Percentiles rank a stretch among this genome's conserved stretches.
phyloP scores from a whole-genome alignment of 2,797 vertebrate genomes.

The Sciaenops ocellatus region DNA sequence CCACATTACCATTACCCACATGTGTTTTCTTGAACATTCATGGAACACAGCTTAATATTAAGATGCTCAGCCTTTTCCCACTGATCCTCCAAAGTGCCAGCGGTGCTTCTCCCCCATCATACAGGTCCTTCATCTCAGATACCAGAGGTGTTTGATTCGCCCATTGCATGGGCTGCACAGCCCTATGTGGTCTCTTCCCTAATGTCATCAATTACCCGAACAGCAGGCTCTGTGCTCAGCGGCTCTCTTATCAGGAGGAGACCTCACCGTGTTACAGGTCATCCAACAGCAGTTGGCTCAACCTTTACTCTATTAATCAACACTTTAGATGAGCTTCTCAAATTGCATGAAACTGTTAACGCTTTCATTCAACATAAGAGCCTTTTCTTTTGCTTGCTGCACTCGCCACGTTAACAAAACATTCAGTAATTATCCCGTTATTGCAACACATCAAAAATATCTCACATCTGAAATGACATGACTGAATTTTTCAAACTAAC shows the following conservation, averaged over 20 bases:
- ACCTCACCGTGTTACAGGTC: slow-evolving; percentile 21
- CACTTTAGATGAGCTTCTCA: slow-evolving; percentile 18
- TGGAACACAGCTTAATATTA: slow-evolving; percentile 31
- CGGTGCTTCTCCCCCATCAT: slow-evolving; percentile 10
- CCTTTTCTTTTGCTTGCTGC: too few species aligned
- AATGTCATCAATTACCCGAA: slow-evolving; percentile 56
- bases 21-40: slow-evolving; percentile 23
- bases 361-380: too few species aligned
- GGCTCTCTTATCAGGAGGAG: slow-evolving; percentile 12
- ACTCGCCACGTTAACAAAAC: too few species aligned
- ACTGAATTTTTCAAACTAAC: too few species aligned
- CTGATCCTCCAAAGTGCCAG: slow-evolving; percentile 25
- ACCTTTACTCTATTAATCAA: slow-evolving; percentile 30
- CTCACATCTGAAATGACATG: too few species aligned
- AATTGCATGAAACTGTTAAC: slow-evolving; percentile 11
- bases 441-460: too few species aligned
- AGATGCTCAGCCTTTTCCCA: slow-evolving; percentile 49
- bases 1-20: slow-evolving; percentile 11
- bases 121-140: slow-evolving; percentile 40
- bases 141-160: slow-evolving; percentile 35
- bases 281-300: slow-evolving; percentile 10
- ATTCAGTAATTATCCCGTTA: too few species aligned
- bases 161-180: slow-evolving; percentile 1
- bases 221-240: slow-evolving; percentile 36
- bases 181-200: slow-evolving; percentile 26